phyloP scores from a whole-genome alignment of 1,140 invertebrate genomes.

The Planococcus citri region DNA sequence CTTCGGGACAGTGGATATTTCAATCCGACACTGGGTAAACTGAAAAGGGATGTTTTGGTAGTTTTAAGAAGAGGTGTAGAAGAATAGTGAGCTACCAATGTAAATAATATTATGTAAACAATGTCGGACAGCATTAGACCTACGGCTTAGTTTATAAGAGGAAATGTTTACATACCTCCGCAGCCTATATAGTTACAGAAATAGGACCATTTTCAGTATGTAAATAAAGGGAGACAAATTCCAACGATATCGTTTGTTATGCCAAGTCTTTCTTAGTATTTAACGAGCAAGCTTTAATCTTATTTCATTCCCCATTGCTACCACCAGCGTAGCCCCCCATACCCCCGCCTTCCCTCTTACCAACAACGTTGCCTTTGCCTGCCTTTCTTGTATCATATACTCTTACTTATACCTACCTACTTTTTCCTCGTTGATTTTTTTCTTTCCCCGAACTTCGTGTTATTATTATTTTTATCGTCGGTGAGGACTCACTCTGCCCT shows the following conservation, averaged over 20 bases:
- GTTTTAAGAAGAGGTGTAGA: constrained; percentile 10
- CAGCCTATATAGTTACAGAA: constrained; percentile 7
- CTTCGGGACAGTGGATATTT: not conserved
- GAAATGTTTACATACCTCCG: constrained; percentile 17
- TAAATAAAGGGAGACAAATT: constrained; percentile 18
- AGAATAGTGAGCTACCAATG: constrained; percentile 15
- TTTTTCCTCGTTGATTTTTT: not conserved
- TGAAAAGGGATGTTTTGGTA: not conserved
- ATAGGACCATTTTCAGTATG: constrained; percentile 15
- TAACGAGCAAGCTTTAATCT: not conserved
- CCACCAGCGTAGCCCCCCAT: not conserved
- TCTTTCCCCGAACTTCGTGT: too few species aligned
- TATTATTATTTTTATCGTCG: too few species aligned
- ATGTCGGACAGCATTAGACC: constrained; percentile 15
- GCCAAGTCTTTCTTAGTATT: constrained; percentile 13
- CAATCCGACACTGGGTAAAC: constrained; percentile 1
- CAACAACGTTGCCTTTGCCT: too few species aligned
- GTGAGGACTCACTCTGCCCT: too few species aligned
- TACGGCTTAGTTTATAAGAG: constrained; percentile 19
- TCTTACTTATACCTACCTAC: too few species aligned
- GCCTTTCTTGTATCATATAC: too few species aligned
- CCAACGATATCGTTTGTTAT: constrained; percentile 20
- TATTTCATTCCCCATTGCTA: not conserved
- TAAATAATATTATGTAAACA: constrained; percentile 20
- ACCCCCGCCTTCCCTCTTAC: too few species aligned